Base-by-base conservation (phyloP, 2,888 invertebrate species). In the Tetragonula carbonaria region DNA sequence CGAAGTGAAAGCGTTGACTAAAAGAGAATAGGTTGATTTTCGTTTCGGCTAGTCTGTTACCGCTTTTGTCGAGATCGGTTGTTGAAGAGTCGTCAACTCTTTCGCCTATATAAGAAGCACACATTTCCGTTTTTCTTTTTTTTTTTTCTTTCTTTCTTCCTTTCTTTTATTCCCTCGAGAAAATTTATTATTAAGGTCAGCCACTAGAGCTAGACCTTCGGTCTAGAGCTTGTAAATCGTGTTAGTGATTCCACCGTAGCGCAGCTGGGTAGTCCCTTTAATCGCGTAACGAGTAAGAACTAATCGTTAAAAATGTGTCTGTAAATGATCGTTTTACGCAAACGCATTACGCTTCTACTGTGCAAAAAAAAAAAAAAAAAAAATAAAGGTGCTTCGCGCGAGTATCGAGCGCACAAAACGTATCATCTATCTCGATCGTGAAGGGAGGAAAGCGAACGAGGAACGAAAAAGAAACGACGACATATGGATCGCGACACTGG, bases 261-360 rank as follows among this genome's bases (percentile, higher is more conserved):
- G 57, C 75, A 65, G 72, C 68, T 78, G n/a, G 33, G 65, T 66
- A 85, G 72, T 80, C 70, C 63, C 74, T 55, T 72, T 65, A 71
- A 57, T n/a, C 65, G 65, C 38, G 76, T 70, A 80, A 81, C 67
- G 72, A 65, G 18, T 82, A 91, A 82, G 70, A 55, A 74, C 72
- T 88, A 88, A 89, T 86, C 84, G 85, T 85, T 89, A 80, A 75
- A 62, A n/a, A 76, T 23, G 28, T 66, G 38, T 82, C 81, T 86
- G 80, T 89, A 91, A 88, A 87, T 82, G 86, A 91, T 89, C 82
- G 90, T 92, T 87, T 85, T 89, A 90, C 80, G 86, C 87, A 89
- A 92, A 92, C 90, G 87, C 90, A 92, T 93, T 83, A 93, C 91
- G 92, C 93, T 92, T 93, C 86, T 90, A 87, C 87, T 86, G 90